Conservation (phyloP, 2,888 invertebrate genomes). For the Lacanobia oleracea region DNA sequence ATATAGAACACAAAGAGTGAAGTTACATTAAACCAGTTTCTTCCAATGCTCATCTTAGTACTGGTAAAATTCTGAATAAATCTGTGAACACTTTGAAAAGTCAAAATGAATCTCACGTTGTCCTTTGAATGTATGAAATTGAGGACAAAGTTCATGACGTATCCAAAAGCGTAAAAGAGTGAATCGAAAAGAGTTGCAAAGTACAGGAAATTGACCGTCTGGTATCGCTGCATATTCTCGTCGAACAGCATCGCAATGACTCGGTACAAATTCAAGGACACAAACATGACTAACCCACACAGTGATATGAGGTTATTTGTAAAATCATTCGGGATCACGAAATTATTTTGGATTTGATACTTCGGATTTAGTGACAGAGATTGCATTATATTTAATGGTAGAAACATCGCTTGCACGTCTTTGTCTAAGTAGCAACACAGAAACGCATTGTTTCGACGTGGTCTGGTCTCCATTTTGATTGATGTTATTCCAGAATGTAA, state of each 20-base stretch:
- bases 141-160: slow-evolving; percentile 21
- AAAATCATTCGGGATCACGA: slow-evolving; percentile 21
- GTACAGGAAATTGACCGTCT: slow-evolving; percentile 21
- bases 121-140: slow-evolving; percentile 10
- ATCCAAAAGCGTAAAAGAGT: slow-evolving; percentile 15
- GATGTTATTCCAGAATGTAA: not conserved
- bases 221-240: slow-evolving; percentile 14
- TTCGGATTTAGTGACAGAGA: slow-evolving; percentile 24
- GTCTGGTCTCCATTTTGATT: slow-evolving; percentile 20
- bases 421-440: slow-evolving; percentile 10
- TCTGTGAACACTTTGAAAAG: slow-evolving; percentile 47
- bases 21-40: slow-evolving; percentile 30
- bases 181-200: slow-evolving; percentile 26
- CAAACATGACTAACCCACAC: slow-evolving; percentile 5
- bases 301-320: slow-evolving; percentile 11
- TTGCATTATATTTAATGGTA: slow-evolving; percentile 42
- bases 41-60: not conserved
- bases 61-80: slow-evolving; percentile 9
- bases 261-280: not conserved
- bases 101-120: slow-evolving; percentile 42
- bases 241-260: not conserved
- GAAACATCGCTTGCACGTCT: slow-evolving; percentile 35
- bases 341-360: slow-evolving; percentile 29
- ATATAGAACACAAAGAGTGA: not conserved
- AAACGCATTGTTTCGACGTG: not conserved